Conservation (phyloP, 2,113 vertebrate species). For the Electrona antarctica region DNA sequence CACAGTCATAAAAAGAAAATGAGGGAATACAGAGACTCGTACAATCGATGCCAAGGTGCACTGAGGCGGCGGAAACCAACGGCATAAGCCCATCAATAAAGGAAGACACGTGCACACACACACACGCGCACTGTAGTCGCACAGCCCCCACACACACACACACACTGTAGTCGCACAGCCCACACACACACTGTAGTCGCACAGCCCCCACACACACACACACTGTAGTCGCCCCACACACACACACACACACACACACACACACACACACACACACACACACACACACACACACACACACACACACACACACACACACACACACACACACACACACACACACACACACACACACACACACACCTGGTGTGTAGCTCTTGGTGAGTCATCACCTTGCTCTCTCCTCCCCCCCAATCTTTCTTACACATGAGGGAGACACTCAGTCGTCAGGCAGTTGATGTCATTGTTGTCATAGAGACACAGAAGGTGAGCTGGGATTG, state of each 20-base stretch:
- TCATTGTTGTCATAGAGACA: conserved; percentile 73
- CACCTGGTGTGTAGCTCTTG: conserved; percentile 33
- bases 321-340: conserved; percentile 3
- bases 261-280: conserved; percentile 2
- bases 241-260: not conserved
- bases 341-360: not conserved
- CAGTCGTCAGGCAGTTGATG: conserved; percentile 72
- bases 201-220: conserved; percentile 3
- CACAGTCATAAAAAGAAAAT: no score
- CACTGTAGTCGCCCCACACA: no score
- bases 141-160: conserved; percentile 1
- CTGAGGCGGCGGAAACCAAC: no score
- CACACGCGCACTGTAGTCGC: not conserved
- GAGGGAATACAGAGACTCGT: no score
- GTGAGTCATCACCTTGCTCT: conserved; percentile 68
- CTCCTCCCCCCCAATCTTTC: conserved; percentile 4
- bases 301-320: not conserved
- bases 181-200: not conserved
- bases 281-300: conserved; percentile 2
- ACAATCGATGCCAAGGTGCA: no score
- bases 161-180: not conserved
- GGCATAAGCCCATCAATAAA: no score
- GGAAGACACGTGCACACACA: not conserved
- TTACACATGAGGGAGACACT: conserved; percentile 54
- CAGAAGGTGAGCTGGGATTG: conserved; percentile 42